Percentiles rank a stretch among this genome's conserved stretches.
These are phyloP conservation scores for Pollenia griseotomentosa DNA, from an alignment of 2,888 invertebrate species.

Conservation along the genomic window DNA sequence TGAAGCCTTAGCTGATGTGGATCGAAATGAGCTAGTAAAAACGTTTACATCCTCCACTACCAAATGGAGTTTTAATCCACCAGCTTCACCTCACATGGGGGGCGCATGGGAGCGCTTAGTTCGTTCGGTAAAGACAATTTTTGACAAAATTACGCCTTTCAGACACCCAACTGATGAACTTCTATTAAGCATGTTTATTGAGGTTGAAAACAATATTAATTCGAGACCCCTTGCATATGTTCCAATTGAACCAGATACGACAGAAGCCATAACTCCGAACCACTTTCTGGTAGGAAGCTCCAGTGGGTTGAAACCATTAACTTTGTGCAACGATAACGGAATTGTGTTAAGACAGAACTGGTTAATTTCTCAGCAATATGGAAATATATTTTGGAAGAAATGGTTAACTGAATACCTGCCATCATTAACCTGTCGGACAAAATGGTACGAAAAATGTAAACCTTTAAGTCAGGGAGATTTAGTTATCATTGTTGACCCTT, in stretches of 20 bases:
- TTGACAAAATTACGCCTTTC: not conserved
- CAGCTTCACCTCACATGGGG: slow-evolving; percentile 4
- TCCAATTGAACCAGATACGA: too few relatives aligned
- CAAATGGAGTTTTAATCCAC: slow-evolving; percentile 6
- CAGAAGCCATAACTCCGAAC: too few relatives aligned
- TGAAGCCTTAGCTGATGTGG: slow-evolving; percentile 23
- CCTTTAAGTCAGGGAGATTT: slow-evolving; percentile 11
- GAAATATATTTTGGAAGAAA: slow-evolving; percentile 22
- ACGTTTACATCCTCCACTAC: not conserved
- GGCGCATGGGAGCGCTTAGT: slow-evolving; percentile 10
- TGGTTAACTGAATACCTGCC: slow-evolving; percentile 6
- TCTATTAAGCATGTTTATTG: not conserved
- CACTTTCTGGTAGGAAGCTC: too few relatives aligned
- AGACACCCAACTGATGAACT: too few relatives aligned
- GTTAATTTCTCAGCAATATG: not conserved
- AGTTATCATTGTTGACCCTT: slow-evolving; percentile 3
- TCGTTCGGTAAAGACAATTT: not conserved
- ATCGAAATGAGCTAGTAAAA: not conserved
- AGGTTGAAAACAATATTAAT: not conserved
- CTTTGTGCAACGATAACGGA: too few relatives aligned
- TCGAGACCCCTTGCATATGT: too few relatives aligned
- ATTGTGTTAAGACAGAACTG: not conserved
- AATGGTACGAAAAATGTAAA: not conserved
- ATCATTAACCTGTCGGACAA: not conserved
- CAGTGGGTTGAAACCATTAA: too few relatives aligned